A percentile compares a stretch with the other conserved stretches of the same genome.
Conservation (phyloP, 2,113 vertebrate species). For the Paedocypris sp. region DNA sequence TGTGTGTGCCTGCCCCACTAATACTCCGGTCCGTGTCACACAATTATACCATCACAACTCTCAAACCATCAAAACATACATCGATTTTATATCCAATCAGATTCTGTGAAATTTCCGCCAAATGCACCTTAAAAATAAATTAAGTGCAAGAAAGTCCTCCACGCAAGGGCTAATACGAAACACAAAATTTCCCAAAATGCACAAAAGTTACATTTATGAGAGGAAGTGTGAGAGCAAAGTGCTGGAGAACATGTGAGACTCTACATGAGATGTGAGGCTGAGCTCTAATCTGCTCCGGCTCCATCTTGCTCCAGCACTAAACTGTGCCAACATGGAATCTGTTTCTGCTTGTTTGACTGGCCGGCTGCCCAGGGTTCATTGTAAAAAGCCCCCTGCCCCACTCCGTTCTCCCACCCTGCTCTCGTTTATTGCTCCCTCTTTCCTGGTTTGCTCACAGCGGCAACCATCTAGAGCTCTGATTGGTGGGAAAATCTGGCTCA, state of each 20-base stretch:
- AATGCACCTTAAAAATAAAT: no score
- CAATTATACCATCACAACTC: neutral
- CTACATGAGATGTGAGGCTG: no score
- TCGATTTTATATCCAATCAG: no score
- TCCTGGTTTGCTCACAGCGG: conserved; percentile 33
- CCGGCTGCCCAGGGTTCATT: conserved; percentile 22
- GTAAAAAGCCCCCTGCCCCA: no score
- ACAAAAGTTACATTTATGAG: neutral
- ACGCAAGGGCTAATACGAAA: no score
- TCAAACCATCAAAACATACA: no score
- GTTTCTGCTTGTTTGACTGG: conserved; percentile 32
- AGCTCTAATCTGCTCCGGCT: conserved; percentile 11
- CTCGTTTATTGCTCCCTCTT: conserved; percentile 31
- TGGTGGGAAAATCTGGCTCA: conserved; percentile 32
- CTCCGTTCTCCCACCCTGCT: conserved; percentile 25
- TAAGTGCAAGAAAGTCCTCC: no score
- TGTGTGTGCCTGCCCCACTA: neutral
- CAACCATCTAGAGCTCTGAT: conserved; percentile 24
- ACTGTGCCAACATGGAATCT: conserved; percentile 31
- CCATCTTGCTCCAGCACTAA: conserved; percentile 27
- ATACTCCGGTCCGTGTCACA: neutral
- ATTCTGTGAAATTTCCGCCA: no score
- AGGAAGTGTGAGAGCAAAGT: conserved; percentile 21
- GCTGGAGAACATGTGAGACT: conserved; percentile 21
- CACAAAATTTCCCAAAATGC: no score